Evolutionary conservation across 2,113 vertebrate species (phyloP).

Genomic region (Cynopterus brachyotis): DNA sequence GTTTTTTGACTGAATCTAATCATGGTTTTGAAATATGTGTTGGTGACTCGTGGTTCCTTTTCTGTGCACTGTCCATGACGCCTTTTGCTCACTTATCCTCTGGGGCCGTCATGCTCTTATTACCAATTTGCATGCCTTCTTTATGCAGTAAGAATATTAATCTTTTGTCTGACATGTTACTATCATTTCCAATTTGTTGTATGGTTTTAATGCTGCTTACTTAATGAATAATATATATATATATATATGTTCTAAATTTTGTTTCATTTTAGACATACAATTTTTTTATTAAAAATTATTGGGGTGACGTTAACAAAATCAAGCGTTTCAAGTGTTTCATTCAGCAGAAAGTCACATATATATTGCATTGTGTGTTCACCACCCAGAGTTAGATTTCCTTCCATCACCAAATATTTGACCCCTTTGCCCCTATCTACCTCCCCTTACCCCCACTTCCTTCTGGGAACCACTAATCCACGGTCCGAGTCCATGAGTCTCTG

Average conservation of each 20-base stretch:
- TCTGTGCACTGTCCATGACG: neutral
- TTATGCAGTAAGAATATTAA: neutral
- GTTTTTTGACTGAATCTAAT: neutral
- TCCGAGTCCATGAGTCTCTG: too few relatives aligned
- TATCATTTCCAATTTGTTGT: neutral
- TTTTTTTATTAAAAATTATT: too few relatives aligned
- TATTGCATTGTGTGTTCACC: too few relatives aligned
- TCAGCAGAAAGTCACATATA: too few relatives aligned
- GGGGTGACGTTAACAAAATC: too few relatives aligned
- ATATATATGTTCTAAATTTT: neutral
- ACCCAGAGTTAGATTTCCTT: too few relatives aligned
- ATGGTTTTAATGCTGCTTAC: neutral
- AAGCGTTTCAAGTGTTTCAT: too few relatives aligned
- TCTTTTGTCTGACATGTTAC: neutral
- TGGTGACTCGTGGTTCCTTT: neutral
- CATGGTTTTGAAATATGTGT: neutral
- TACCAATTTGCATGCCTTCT: neutral
- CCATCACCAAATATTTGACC: too few relatives aligned
- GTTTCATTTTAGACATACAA: too few relatives aligned
- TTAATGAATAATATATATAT: neutral
- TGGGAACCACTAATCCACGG: too few relatives aligned
- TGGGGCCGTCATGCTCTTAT: neutral
- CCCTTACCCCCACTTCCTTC: too few relatives aligned
- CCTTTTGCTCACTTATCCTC: neutral
- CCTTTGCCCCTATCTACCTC: too few relatives aligned